Evolutionary conservation across 2,888 invertebrate species (phyloP), one percentile per base, ranked within the genome.

Genomic region (Cordilura impudica): DNA sequence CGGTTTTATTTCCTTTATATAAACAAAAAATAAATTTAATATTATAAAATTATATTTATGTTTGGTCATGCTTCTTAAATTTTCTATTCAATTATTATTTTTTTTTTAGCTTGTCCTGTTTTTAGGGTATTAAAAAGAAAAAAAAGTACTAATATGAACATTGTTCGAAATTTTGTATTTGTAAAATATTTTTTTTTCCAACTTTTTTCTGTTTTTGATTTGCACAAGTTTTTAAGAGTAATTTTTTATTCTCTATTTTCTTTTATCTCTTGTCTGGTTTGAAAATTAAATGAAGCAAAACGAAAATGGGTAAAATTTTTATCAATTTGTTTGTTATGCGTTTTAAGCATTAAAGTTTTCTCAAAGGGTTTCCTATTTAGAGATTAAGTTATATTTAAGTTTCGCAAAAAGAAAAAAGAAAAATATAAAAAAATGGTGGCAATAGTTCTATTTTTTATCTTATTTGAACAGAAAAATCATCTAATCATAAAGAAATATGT

Each of bases 61-160:
- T 54, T 43, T 35, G 47, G 54, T 54, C 66, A 54, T 49, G 47
- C 10, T 53, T 45, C 21, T 19, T 49, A 49, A 69, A 31, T 18
- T 26, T 29, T 45, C 43, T 45, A 58, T 77, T 49, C 19, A 60
- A 53, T 60, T 72, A 31, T 60, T 35, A 43, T 61, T 12, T n/a
- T n/a, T n/a, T n/a, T n/a, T n/a, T n/a, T n/a, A n/a, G n/a, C n/a
- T n/a, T n/a, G n/a, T n/a, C n/a, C n/a, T n/a, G n/a, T n/a, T n/a
- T n/a, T n/a, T n/a, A n/a, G n/a, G n/a, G n/a, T n/a, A n/a, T n/a
- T n/a, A n/a, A n/a, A n/a, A n/a, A n/a, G n/a, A n/a, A n/a, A n/a
- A n/a, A n/a, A n/a, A n/a, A n/a, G n/a, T n/a, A n/a, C n/a, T n/a
- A n/a, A n/a, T n/a, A n/a, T n/a, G n/a, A n/a, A n/a, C n/a, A n/a